A percentile compares a stretch with the other conserved stretches of the same genome.
Evolutionary conservation across 2,888 invertebrate species (phyloP).

Genomic region (Tetranychus piercei): DNA sequence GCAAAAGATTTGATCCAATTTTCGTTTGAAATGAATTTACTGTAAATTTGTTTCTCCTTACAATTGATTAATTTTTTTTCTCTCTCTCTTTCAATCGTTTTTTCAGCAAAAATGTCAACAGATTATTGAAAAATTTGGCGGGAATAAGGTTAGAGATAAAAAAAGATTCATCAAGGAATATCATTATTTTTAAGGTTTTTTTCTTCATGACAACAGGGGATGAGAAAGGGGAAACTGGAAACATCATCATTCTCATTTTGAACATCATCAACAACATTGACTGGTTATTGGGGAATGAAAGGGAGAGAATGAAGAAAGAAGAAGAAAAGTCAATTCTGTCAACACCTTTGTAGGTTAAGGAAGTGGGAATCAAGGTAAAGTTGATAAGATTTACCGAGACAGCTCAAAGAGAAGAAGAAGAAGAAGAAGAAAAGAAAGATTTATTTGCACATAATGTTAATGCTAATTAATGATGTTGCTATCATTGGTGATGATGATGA

Average conservation of each 20-base stretch:
- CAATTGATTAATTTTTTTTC: too few species aligned
- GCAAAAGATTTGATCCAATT: too few species aligned
- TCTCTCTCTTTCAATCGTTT: too few species aligned
- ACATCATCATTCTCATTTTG: not conserved
- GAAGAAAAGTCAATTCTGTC: not conserved
- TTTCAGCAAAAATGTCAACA: too few species aligned
- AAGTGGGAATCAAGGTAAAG: not conserved
- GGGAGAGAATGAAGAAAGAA: not conserved
- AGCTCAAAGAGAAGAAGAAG: not conserved
- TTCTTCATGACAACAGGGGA: not conserved
- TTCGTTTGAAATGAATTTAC: too few species aligned
- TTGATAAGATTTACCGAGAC: not conserved
- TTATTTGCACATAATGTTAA: constrained; percentile 1
- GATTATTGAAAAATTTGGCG: not conserved
- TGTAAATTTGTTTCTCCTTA: too few species aligned
- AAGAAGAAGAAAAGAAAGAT: not conserved
- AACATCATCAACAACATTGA: not conserved
- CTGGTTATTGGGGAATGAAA: not conserved
- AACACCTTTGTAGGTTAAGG: constrained; percentile 1
- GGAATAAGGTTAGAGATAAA: not conserved
- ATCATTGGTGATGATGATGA: not conserved
- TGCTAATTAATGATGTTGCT: constrained; percentile 1
- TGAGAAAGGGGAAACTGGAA: not conserved
- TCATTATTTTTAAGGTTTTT: not conserved
- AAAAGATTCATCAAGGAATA: not conserved